These are phyloP conservation scores for Platycnemis pennipes DNA, from an alignment of 2,888 invertebrate genomes.

Conservation along the genomic window DNA sequence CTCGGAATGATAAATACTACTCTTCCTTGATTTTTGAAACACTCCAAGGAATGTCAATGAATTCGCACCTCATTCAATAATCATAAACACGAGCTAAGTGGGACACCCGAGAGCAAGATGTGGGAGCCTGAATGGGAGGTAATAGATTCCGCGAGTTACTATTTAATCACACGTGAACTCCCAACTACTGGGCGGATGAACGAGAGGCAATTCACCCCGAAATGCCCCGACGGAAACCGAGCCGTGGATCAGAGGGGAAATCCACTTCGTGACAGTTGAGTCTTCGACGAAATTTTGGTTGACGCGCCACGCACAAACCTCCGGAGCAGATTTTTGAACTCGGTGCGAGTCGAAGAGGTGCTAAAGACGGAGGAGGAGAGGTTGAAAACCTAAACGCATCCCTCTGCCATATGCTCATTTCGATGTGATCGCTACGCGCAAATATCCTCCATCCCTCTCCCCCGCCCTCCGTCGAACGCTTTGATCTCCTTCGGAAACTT, in stretches of 20 bases:
- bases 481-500: not conserved
- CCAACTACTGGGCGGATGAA: not conserved
- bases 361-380: not conserved
- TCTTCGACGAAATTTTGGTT: not conserved
- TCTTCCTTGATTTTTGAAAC: not conserved
- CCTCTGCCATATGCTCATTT: not conserved
- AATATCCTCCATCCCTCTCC: not conserved
- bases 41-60: not conserved
- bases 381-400: not conserved
- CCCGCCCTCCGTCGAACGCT: no score
- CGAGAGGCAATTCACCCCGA: not conserved
- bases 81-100: not conserved
- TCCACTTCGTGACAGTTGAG: not conserved
- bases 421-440: not conserved
- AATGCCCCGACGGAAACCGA: not conserved
- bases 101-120: not conserved
- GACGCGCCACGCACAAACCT: not conserved
- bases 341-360: not conserved
- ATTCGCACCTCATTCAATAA: not conserved
- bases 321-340: not conserved
- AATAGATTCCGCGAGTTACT: not conserved
- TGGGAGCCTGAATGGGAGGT: not conserved
- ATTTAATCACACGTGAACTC: not conserved
- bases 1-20: not conserved
- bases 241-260: not conserved